These are phyloP conservation scores for Eumeta japonica DNA, from an alignment of 1,140 invertebrate genomes.

Conservation along the genomic window DNA sequence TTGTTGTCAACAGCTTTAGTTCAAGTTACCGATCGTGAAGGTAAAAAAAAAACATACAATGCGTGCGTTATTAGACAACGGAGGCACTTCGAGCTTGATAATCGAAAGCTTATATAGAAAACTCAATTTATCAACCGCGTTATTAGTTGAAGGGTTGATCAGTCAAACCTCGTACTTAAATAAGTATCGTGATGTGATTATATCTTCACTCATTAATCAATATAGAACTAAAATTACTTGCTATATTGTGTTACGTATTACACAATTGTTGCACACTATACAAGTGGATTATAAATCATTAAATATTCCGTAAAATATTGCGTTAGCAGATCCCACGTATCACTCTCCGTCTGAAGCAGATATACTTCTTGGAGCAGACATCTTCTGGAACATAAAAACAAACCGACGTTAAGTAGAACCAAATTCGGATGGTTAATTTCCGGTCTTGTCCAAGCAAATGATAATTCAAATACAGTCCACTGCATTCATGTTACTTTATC, in stretches of 20 bases:
- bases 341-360: constrained; percentile 4
- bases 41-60: constrained; percentile 3
- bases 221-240: background rate
- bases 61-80: constrained; percentile 7
- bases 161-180: background rate
- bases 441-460: constrained; percentile 1
- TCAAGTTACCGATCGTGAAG: background rate
- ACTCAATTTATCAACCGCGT: constrained; percentile 1
- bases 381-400: constrained; percentile 11
- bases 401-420: constrained; percentile 8
- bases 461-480: constrained; percentile 6
- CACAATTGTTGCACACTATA: constrained; percentile 3
- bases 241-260: constrained; percentile 8
- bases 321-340: constrained; percentile 8
- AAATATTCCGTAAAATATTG: constrained; percentile 5
- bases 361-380: constrained; percentile 9
- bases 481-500: background rate
- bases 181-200: constrained; percentile 3
- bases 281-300: background rate
- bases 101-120: constrained; percentile 2
- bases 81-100: constrained; percentile 2
- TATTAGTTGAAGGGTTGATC: constrained; percentile 3
- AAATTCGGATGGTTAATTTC: constrained; percentile 11
- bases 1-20: constrained; percentile 3
- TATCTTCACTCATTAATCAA: background rate